A percentile compares a stretch with the other conserved stretches of the same genome.
Conservation (phyloP, 2,888 invertebrate species). For the Furcula furcula region DNA sequence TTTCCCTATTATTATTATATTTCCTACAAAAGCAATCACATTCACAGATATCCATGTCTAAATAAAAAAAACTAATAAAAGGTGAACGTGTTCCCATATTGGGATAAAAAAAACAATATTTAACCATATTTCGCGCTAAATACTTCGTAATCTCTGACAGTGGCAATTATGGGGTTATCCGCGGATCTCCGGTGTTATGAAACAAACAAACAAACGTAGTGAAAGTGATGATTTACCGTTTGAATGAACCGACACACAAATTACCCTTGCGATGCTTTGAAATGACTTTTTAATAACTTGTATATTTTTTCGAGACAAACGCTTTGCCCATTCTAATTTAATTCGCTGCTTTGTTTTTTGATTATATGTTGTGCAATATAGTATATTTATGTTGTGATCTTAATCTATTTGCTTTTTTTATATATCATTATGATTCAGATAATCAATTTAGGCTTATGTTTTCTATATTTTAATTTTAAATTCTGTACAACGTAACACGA, state of each 20-base stretch:
- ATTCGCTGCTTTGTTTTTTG: constrained; percentile 6
- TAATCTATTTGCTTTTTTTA: neutral
- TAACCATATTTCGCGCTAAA: constrained; percentile 6
- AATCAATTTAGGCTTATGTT: too few species aligned
- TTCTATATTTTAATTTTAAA: too few species aligned
- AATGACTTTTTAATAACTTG: constrained; percentile 53
- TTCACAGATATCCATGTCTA: too few species aligned
- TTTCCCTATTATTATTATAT: too few species aligned
- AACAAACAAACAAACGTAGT: constrained; percentile 37
- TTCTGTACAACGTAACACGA: too few species aligned
- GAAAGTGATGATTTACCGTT: constrained; percentile 57
- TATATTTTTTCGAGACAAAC: constrained; percentile 6
- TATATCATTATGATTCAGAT: neutral
- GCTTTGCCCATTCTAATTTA: constrained; percentile 8
- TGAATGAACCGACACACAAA: constrained; percentile 34
- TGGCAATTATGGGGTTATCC: constrained; percentile 37
- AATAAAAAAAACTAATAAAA: neutral
- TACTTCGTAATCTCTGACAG: constrained; percentile 37
- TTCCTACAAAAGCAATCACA: too few species aligned
- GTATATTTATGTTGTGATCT: neutral
- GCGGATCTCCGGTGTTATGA: constrained; percentile 34
- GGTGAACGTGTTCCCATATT: neutral
- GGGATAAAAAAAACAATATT: neutral
- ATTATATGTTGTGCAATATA: constrained; percentile 2
- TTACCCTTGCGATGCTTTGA: constrained; percentile 32